phyloP scores from a whole-genome alignment of 2,888 invertebrate genomes.

The Melanophora roralis region DNA sequence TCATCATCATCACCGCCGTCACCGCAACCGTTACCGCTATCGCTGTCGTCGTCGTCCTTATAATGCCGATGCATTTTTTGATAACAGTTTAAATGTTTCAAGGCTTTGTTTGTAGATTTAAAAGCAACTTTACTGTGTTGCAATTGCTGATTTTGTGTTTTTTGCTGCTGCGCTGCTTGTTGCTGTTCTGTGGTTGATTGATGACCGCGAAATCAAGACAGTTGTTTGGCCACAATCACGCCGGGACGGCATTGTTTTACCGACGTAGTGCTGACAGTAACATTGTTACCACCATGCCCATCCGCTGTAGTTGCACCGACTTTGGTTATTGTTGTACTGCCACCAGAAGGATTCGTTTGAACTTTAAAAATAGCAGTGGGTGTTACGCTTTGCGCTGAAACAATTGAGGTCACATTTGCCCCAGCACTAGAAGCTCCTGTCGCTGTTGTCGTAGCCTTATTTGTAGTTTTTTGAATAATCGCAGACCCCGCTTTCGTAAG shows the following conservation, averaged over 20 bases:
- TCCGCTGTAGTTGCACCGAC: slow-evolving; percentile 35
- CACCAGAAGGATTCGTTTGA: slow-evolving; percentile 67
- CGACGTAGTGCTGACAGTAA: slow-evolving; percentile 73
- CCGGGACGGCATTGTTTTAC: slow-evolving; percentile 88
- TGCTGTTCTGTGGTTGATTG: slow-evolving; percentile 56
- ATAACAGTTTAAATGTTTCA: no score
- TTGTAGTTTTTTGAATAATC: slow-evolving; percentile 44
- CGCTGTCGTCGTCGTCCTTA: neutral
- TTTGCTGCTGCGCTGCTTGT: slow-evolving; percentile 5
- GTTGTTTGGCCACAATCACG: slow-evolving; percentile 92
- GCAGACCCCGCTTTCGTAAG: slow-evolving; percentile 59
- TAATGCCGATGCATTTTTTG: no score
- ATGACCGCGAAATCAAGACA: slow-evolving; percentile 81
- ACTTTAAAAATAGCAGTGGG: slow-evolving; percentile 75
- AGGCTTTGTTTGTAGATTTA: slow-evolving; percentile 27
- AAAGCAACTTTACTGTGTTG: slow-evolving; percentile 37
- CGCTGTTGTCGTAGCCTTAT: slow-evolving; percentile 23
- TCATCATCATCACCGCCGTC: slow-evolving; percentile 1
- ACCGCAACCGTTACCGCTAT: neutral
- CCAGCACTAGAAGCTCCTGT: slow-evolving; percentile 47
- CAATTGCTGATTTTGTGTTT: slow-evolving; percentile 36
- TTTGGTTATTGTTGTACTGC: slow-evolving; percentile 58
- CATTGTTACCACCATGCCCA: slow-evolving; percentile 63
- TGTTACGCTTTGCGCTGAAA: slow-evolving; percentile 66
- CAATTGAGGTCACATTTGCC: slow-evolving; percentile 65